A percentile compares a stretch with the other conserved stretches of the same genome.
These are phyloP conservation scores for Gouania willdenowi DNA, from an alignment of 2,797 vertebrate species.

Conservation along the genomic window DNA sequence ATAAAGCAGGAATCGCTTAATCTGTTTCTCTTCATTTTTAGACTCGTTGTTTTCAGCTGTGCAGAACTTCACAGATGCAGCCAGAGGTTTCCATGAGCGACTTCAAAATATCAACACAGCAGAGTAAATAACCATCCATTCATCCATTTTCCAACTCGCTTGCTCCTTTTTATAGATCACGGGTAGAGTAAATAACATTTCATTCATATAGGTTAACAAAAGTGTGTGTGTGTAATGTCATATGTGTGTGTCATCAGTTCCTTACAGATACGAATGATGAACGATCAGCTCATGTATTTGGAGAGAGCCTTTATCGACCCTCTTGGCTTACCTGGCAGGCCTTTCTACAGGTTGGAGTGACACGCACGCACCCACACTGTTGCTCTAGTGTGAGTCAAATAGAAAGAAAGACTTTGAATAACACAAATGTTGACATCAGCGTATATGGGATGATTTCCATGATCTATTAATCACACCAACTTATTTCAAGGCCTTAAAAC, in stretches of 20 bases:
- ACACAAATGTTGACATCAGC: too few species aligned
- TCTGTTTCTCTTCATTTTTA: constrained; percentile 31
- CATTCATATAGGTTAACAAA: too few species aligned
- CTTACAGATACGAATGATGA: constrained; percentile 81
- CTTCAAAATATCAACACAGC: constrained; percentile 72
- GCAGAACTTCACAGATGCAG: constrained; percentile 81
- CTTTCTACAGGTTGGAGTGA: constrained; percentile 87
- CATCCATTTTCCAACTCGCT: too few species aligned
- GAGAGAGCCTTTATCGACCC: constrained; percentile 93
- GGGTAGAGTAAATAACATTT: too few species aligned
- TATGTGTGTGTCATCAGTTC: constrained; percentile 62
- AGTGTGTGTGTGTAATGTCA: too few species aligned
- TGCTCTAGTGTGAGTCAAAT: too few species aligned
- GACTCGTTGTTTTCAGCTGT: constrained; percentile 88
- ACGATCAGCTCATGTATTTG: constrained; percentile 94
- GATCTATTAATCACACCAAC: too few species aligned
- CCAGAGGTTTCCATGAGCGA: constrained; percentile 76
- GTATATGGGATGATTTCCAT: too few species aligned
- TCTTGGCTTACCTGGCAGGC: constrained; percentile 87
- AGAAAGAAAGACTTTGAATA: too few species aligned
- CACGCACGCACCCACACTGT: not conserved
- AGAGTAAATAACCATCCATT: constrained; percentile 82
- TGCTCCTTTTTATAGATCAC: too few species aligned
- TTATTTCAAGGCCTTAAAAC: too few species aligned
- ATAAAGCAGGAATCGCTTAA: too few species aligned